Evolutionary conservation across 1,140 invertebrate species (phyloP).

Genomic region (Galendromus occidentalis): DNA sequence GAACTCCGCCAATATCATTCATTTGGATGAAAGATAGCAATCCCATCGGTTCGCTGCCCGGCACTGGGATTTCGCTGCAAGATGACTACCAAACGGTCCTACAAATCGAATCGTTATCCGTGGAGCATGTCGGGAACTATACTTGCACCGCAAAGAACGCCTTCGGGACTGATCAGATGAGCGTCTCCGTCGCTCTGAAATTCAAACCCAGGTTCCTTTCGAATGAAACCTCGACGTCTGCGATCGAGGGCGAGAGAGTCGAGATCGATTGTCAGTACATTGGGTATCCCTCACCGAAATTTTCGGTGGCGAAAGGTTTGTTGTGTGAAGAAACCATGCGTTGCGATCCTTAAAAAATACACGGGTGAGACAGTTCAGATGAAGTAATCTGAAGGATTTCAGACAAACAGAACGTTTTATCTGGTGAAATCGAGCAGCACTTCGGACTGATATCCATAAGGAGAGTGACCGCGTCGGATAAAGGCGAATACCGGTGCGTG

Average conservation of each 20-base stretch:
- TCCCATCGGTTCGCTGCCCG: neutral
- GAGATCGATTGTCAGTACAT: constrained; percentile 15
- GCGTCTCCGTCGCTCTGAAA: neutral
- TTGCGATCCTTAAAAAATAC: neutral
- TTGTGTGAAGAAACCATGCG: neutral
- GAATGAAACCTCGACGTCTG: neutral
- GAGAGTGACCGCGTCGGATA: neutral
- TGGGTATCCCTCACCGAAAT: constrained; percentile 16
- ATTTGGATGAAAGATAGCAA: neutral
- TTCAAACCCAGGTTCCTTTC: neutral
- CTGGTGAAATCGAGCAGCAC: neutral
- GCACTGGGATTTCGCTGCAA: neutral
- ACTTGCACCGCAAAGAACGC: constrained; percentile 49
- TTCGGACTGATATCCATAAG: neutral
- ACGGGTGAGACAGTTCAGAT: neutral
- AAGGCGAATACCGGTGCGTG: neutral
- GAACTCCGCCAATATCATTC: constrained; percentile 3
- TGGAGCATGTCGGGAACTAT: constrained; percentile 45
- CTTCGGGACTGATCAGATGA: constrained; percentile 36
- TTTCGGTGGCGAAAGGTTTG: constrained; percentile 8
- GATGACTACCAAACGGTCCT: neutral
- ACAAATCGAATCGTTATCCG: neutral
- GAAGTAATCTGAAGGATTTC: neutral
- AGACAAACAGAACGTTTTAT: neutral
- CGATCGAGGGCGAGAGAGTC: neutral